A percentile compares a stretch with the other conserved stretches of the same genome.
phyloP scores from a whole-genome alignment of 2,797 vertebrate species.

The Artibeus lituratus region DNA sequence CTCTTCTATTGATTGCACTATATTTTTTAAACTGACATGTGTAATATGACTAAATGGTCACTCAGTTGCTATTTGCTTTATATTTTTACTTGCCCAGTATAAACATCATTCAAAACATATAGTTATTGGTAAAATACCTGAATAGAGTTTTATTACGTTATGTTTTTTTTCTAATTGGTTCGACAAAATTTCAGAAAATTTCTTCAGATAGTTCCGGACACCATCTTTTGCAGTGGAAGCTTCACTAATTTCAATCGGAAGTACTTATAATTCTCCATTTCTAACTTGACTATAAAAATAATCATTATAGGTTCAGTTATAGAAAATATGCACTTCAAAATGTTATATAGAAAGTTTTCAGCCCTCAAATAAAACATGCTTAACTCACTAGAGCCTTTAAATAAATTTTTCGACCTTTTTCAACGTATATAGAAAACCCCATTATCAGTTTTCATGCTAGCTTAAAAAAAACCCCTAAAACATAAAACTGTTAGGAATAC shows the following conservation, averaged over 20 bases:
- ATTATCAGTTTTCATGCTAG: neutral
- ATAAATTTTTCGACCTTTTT: slow-evolving; percentile 5
- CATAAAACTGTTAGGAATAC: neutral
- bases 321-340: slow-evolving; percentile 12
- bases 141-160: neutral
- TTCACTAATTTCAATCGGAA: slow-evolving; percentile 38
- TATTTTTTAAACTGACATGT: neutral
- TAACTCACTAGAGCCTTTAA: neutral
- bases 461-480: neutral
- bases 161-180: neutral
- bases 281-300: neutral
- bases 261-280: neutral
- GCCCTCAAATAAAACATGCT: neutral
- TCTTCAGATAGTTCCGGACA: neutral
- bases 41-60: neutral
- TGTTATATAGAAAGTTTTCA: neutral
- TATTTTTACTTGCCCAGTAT: neutral
- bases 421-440: neutral
- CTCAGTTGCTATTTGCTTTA: neutral
- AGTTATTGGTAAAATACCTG: neutral
- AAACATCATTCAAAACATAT: neutral
- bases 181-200: neutral
- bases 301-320: neutral
- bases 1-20: neutral
- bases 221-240: neutral